Percentiles rank a stretch among this genome's conserved stretches.
Evolutionary conservation across 2,888 invertebrate genomes (phyloP).

Genomic region (Cheilosia urbana): DNA sequence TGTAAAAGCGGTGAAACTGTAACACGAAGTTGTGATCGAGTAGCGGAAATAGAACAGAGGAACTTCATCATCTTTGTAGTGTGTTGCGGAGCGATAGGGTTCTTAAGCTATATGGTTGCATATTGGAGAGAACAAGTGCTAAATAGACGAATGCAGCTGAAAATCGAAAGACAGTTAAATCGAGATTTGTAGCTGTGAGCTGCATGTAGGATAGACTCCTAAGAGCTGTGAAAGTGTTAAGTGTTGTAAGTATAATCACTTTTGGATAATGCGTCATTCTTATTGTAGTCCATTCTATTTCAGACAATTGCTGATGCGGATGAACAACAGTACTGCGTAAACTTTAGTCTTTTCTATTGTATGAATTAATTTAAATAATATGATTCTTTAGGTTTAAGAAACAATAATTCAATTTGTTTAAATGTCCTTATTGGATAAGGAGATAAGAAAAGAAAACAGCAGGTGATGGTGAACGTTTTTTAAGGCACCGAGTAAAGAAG

Average conservation of each 20-base stretch:
- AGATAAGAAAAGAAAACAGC: too few relatives aligned
- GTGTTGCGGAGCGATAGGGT: conserved; percentile 79
- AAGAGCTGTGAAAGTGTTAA: conserved; percentile 51
- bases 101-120: conserved; percentile 80
- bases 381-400: conserved; percentile 44
- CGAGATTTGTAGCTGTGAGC: conserved; percentile 78
- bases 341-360: conserved; percentile 63
- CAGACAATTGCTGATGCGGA: conserved; percentile 45
- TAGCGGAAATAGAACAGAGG: conserved; percentile 92
- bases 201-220: background rate
- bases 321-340: conserved; percentile 38
- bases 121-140: conserved; percentile 81
- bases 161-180: conserved; percentile 81
- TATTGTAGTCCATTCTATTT: conserved; percentile 11
- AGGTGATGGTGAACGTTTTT: too few relatives aligned
- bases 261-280: background rate
- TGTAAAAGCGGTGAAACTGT: conserved; percentile 92
- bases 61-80: conserved; percentile 86
- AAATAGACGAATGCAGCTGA: conserved; percentile 79
- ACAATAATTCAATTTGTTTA: background rate
- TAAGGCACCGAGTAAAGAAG: too few relatives aligned
- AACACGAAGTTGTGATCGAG: conserved; percentile 93
- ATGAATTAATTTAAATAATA: conserved; percentile 69
- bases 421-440: background rate
- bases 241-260: conserved; percentile 45